These are phyloP conservation scores for Avahi laniger DNA, from an alignment of 2,797 vertebrate species.

Conservation along the genomic window DNA sequence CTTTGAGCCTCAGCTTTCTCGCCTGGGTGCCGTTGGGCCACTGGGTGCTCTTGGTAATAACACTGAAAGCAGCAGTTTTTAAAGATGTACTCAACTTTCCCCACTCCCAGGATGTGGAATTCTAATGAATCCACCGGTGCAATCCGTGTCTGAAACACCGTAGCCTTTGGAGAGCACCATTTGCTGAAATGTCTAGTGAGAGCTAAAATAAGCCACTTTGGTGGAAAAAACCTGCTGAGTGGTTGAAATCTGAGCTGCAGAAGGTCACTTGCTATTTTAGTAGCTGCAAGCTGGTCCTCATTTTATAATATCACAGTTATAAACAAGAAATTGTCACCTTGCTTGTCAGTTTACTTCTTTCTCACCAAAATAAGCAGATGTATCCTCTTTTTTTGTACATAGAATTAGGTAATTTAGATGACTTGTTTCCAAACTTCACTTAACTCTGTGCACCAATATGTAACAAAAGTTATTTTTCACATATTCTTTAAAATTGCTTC, in stretches of 20 bases:
- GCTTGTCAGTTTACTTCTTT: conserved; percentile 55
- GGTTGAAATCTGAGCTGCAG: conserved; percentile 74
- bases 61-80: conserved; percentile 62
- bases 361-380: conserved; percentile 34
- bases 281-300: conserved; percentile 65
- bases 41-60: conserved; percentile 35
- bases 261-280: conserved; percentile 77
- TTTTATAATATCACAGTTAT: conserved; percentile 60
- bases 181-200: conserved; percentile 73
- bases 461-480: conserved; percentile 4
- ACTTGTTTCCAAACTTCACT: conserved; percentile 52
- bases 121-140: conserved; percentile 54
- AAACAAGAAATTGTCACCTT: conserved; percentile 68
- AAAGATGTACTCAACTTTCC: conserved; percentile 61
- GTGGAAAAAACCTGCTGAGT: conserved; percentile 34
- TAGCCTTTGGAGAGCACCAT: conserved; percentile 71
- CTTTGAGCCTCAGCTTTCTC: conserved; percentile 39
- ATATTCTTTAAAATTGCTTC: not conserved
- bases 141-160: conserved; percentile 52
- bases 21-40: not conserved
- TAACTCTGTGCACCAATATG: not conserved
- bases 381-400: conserved; percentile 24
- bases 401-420: conserved; percentile 23
- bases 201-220: conserved; percentile 79
- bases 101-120: conserved; percentile 57